Evolutionary conservation across 2,797 vertebrate species (phyloP), one percentile per base, ranked within the genome.

Genomic region (Heliangelus exortis): DNA sequence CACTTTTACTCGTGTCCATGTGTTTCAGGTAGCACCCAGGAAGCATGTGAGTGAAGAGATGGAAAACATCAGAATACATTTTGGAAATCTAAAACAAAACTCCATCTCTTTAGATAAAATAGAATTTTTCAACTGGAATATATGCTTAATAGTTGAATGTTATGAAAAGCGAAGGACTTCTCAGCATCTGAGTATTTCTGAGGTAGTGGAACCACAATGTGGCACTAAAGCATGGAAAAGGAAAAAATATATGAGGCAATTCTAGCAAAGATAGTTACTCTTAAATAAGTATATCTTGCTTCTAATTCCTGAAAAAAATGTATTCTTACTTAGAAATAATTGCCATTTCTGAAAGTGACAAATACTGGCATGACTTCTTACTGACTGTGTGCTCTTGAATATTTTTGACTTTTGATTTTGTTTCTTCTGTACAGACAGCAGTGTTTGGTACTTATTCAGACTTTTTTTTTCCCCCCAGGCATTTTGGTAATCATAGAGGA

Each of bases 401-500:
- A 63, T 23, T 68, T 81, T 50, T 58, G 17, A 14, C 12, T 15
- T 63, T 45, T 36, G 23, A 54, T 55, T 76, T 41, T 65, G 4
- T 58, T 88, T 73, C 55, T 54, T 6, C 16, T 59, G 21, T 10
- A 54, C 33, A 83, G 10, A 14, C 7, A 59, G 2, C 4, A 66
- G 12, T 19, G 3, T 25, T 54, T 50, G 5, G 9, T 72, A 72
- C 10, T 66, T 77, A n/a, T 12, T 54, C 33, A 55, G 18, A 41
- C 26, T 21, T 58, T 83, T 86, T 71, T 23, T 1, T 53, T 18
- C 12, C 0, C 25, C n/a, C 22, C 3, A 5, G 33, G 7, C 31
- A 68, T 95, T 94, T 95, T 89, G 39, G 12, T 87, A 58, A 66
- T 86, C 80, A 84, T 20, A 84, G 71, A 95, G 54, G 53, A 95